phyloP scores from a whole-genome alignment of 23 tunicate species.

The Diplosoma virens region DNA sequence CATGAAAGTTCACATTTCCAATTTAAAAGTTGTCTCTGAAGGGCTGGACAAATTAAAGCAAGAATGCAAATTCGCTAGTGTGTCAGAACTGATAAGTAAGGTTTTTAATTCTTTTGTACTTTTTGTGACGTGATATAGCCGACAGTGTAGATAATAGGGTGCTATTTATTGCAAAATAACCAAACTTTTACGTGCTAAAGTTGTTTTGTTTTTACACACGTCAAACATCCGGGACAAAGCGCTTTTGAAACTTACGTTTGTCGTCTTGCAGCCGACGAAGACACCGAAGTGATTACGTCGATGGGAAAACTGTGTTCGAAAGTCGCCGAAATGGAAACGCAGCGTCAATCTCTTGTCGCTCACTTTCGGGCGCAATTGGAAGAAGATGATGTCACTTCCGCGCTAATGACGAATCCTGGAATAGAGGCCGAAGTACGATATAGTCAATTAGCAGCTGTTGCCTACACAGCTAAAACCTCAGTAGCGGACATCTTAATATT shows the following conservation, averaged over 20 bases:
- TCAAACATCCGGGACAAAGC: no score
- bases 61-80: slow-evolving; percentile 25
- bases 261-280: slow-evolving; percentile 59
- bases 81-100: slow-evolving; percentile 54
- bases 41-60: slow-evolving; percentile 56
- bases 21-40: slow-evolving; percentile 47
- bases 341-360: slow-evolving; percentile 57
- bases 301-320: slow-evolving; percentile 70
- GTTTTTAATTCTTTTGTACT: no score
- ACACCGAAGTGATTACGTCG: slow-evolving; percentile 44
- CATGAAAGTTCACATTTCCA: slow-evolving; percentile 59
- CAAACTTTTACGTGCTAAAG: no score
- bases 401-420: slow-evolving; percentile 88
- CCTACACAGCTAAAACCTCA: no score
- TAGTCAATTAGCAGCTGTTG: no score
- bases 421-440: slow-evolving; percentile 70
- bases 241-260: no score
- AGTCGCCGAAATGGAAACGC: slow-evolving; percentile 84
- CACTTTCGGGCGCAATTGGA: slow-evolving; percentile 78
- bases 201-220: no score
- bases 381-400: slow-evolving; percentile 90
- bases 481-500: no score
- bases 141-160: no score
- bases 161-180: no score
- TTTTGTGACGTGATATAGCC: no score